Base-by-base conservation (phyloP, 2,113 vertebrate genomes). In the Thamnaconus septentrionalis region DNA sequence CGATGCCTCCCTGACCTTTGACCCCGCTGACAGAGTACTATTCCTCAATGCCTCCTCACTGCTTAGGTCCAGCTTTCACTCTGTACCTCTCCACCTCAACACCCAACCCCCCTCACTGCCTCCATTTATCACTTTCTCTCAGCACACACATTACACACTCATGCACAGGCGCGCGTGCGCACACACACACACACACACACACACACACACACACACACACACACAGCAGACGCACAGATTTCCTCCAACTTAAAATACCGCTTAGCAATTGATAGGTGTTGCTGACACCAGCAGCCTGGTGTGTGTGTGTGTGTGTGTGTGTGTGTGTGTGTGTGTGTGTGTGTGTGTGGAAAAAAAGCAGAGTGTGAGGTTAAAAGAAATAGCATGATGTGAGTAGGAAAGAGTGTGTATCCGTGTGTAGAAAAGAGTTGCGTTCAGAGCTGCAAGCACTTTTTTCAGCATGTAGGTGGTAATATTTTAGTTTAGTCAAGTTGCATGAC, bases 251-350 rank as follows among this genome's bases (percentile, higher is more conserved):
- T 31, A 31, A 31, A 31, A 31, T 31, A 31, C 18, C 18, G 18
- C 18, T 31, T 31, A 31, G 18, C 18, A 31, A 31, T 31, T 31
- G 18, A 31, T 8, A 50, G 48, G n/a, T 9, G 48, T 55, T 44
- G 59, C 46, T 69, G 69, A 81, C 74, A 86, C 73, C 68, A 60
- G 12, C 70, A 73, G 70, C 56, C 82, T 84, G 18, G 81, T 87
- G 77, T 69, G 46, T 41, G 59, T 44, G 53, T 41, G 48, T 65
- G 61, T 48, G 64, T 56, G 53, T 47, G 50, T 60, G 64, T 8
- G 2, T 46, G 41, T 60, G 10, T 53, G 48, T 60, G 66, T 56
- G 64, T 45, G 82, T 84, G 81, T 87, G 77, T 69, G 46, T 41
- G 59, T 44, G 49, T 41, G 48, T 65, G 61, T 48, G 66, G 68